These are phyloP conservation scores for Hoplostethus mediterraneus DNA, from an alignment of 2,797 vertebrate species.

Conservation along the genomic window DNA sequence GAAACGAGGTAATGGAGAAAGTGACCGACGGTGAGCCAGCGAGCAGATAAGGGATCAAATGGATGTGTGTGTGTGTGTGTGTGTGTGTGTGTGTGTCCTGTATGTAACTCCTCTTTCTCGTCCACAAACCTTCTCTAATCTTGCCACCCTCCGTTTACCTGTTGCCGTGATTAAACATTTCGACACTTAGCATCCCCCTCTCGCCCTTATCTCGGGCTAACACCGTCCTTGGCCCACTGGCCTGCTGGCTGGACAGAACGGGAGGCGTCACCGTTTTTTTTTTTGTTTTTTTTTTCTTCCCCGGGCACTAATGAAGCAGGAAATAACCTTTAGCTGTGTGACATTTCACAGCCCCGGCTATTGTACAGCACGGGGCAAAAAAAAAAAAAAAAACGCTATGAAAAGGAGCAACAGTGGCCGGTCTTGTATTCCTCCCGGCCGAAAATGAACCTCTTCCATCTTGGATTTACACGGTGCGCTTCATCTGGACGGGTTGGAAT, in stretches of 20 bases:
- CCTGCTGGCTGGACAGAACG: conserved; percentile 35
- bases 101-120: neutral
- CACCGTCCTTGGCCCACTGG: conserved; percentile 42
- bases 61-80: neutral
- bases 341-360: conserved; percentile 67
- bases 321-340: conserved; percentile 70
- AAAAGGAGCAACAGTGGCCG: conserved; percentile 7
- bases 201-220: conserved; percentile 25
- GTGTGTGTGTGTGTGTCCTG: no score
- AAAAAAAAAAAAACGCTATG: conserved; percentile 23
- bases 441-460: conserved; percentile 2
- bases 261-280: conserved; percentile 1
- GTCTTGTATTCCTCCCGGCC: neutral
- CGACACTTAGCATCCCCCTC: conserved; percentile 16
- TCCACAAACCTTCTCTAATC: neutral
- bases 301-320: conserved; percentile 51
- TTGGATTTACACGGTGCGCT: neutral
- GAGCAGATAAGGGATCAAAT: no score
- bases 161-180: conserved; percentile 16
- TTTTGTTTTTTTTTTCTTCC: conserved; percentile 1
- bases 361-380: conserved; percentile 30
- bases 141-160: conserved; percentile 3
- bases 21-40: no score
- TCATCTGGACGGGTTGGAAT: no score
- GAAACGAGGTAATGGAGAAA: no score